These are phyloP conservation scores for Lasioglossum vierecki DNA, from an alignment of 2,888 invertebrate species.

Conservation along the genomic window DNA sequence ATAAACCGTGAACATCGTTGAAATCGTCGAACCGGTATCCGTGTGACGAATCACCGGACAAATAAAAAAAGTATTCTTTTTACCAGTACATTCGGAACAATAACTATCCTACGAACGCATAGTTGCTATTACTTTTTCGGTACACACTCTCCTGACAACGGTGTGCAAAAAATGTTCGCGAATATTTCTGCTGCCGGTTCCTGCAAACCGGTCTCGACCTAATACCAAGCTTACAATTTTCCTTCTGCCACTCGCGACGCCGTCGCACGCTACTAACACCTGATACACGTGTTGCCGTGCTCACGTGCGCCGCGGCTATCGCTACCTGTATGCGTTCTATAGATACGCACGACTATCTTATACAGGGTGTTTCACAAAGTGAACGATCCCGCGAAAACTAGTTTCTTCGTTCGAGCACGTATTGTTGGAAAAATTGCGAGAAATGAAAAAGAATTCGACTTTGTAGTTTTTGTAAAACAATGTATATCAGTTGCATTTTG, in stretches of 20 bases:
- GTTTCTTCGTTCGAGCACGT: too few relatives aligned
- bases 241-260: neutral
- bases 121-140: neutral
- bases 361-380: neutral
- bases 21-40: neutral
- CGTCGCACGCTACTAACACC: slow-evolving; percentile 11
- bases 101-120: neutral
- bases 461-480: too few relatives aligned
- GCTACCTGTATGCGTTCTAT: slow-evolving; percentile 37
- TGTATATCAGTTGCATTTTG: too few relatives aligned
- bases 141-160: neutral
- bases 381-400: neutral
- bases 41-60: neutral
- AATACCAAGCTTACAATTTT: neutral
- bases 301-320: slow-evolving; percentile 43
- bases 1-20: neutral
- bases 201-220: slow-evolving; percentile 20
- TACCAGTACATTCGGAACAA: neutral
- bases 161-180: neutral
- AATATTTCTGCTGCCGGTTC: slow-evolving; percentile 19
- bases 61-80: neutral
- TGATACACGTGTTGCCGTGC: slow-evolving; percentile 45
- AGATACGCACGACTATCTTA: slow-evolving; percentile 1
- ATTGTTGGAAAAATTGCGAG: too few relatives aligned
- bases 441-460: too few relatives aligned